phyloP scores from a whole-genome alignment of 2,113 vertebrate species.

The Azemiops feae region DNA sequence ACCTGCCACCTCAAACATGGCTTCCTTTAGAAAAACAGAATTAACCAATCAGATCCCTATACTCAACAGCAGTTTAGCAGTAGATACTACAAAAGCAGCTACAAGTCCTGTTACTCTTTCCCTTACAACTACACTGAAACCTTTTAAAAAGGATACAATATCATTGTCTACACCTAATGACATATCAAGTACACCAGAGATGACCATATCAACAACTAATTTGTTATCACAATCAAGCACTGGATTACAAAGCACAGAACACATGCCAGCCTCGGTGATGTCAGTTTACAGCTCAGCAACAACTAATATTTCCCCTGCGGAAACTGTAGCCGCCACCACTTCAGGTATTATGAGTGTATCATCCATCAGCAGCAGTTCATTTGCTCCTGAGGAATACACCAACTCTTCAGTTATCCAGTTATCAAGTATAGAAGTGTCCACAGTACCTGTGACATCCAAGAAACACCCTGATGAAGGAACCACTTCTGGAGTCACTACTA shows the following conservation, averaged over 20 bases:
- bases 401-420: not conserved
- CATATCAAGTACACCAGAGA: not conserved
- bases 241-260: not conserved
- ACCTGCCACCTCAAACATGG: not conserved
- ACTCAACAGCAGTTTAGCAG: not conserved
- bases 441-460: not conserved
- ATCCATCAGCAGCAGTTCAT: not conserved
- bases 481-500: not conserved
- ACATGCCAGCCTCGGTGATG: not conserved
- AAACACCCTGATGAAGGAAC: not conserved
- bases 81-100: accelerated
- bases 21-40: not conserved
- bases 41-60: too few relatives aligned
- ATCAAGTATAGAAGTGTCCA: not conserved
- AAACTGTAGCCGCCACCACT: not conserved
- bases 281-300: not conserved
- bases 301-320: not conserved
- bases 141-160: not conserved
- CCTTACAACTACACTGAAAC: not conserved
- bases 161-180: not conserved
- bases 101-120: not conserved
- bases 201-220: not conserved
- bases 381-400: not conserved
- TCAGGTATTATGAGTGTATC: not conserved
- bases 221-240: not conserved